Base-by-base conservation (phyloP, 2,888 invertebrate genomes). In the Mystacides longicornis region DNA sequence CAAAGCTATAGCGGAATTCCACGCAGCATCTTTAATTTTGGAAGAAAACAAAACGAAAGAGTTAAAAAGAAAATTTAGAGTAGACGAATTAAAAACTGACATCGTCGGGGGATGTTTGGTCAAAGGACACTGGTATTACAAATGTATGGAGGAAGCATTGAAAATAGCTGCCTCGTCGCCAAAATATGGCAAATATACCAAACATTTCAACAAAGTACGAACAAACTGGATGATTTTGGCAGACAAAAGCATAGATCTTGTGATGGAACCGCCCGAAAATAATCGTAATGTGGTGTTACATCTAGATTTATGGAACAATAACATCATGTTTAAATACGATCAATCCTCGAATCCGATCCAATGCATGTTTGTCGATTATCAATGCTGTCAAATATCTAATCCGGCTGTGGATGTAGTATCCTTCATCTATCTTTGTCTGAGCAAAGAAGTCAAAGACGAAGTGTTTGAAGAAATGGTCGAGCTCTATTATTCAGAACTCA, bases 301-400 rank as follows among this genome's bases (percentile, higher is more conserved):
- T 49, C 66, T 65, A 55, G 56, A 62, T 3, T 66, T 65, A 23
- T 63, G 71, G n/a, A 52, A 51, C 1, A 61, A 66, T 2, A 65
- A 68, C 22, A 56, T 71, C 27, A 61, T 67, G 3, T 58, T 62
- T 23, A 61, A 49, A 19, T 58, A 51, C n/a, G 64, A 64, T 43
- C 59, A 62, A 5, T 57, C 61, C 1, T 52, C 54, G 1, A 59
- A 64, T 0, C 55, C 59, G 9, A 22, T 58, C 2, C 54, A 66
- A 2, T 68, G 67, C n/a, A 54, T 69, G 0, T 61, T 71, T n/a
- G 67, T 71, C 1, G 71, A 71, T 56, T 71, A 66, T 57, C 71
- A 71, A 59, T 64, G 67, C 0, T 67, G 67, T 37, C 66, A 67
- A 11, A 69, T 71, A 62, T 65, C 65, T 16, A 69, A 71, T 2